These are phyloP conservation scores for Sandelia bainsii DNA, from an alignment of 2,797 vertebrate species.

Conservation along the genomic window DNA sequence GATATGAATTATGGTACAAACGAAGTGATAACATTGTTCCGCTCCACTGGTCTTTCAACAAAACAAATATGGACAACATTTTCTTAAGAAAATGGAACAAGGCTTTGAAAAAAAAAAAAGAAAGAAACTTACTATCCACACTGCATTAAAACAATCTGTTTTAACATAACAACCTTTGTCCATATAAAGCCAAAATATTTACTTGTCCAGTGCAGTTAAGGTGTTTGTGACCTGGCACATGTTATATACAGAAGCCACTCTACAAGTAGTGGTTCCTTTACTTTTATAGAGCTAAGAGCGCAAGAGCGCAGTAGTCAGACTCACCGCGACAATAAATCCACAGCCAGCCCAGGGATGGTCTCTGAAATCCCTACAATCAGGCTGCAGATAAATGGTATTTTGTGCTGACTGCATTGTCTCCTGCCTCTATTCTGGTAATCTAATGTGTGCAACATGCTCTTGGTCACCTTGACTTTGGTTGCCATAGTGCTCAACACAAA, in stretches of 20 bases:
- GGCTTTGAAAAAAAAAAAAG: slow-evolving; percentile 15
- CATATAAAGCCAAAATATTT: slow-evolving; percentile 33
- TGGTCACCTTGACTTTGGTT: slow-evolving; percentile 92
- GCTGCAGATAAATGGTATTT: slow-evolving; percentile 83
- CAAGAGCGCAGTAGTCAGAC: slow-evolving; percentile 74
- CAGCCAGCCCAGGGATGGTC: slow-evolving; percentile 78
- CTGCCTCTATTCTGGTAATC: slow-evolving; percentile 86
- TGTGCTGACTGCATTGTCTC: slow-evolving; percentile 87
- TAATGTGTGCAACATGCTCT: slow-evolving; percentile 88
- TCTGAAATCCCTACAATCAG: slow-evolving; percentile 84
- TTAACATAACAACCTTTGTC: slow-evolving; percentile 10
- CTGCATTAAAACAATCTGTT: slow-evolving; percentile 3
- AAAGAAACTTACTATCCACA: background rate
- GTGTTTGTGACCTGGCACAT: slow-evolving; percentile 52
- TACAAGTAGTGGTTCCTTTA: slow-evolving; percentile 43
- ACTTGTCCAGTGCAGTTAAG: slow-evolving; percentile 20
- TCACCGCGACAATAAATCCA: slow-evolving; percentile 86
- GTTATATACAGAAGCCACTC: slow-evolving; percentile 38
- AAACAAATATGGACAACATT: slow-evolving; percentile 50
- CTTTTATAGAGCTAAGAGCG: slow-evolving; percentile 49
- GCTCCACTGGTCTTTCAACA: slow-evolving; percentile 23
- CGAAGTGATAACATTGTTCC: slow-evolving; percentile 48
- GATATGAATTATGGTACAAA: slow-evolving; percentile 28
- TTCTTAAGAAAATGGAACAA: slow-evolving; percentile 19
- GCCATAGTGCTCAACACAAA: slow-evolving; percentile 88